phyloP scores from a whole-genome alignment of 23 tunicate species.

The Halocynthia aurantium region DNA sequence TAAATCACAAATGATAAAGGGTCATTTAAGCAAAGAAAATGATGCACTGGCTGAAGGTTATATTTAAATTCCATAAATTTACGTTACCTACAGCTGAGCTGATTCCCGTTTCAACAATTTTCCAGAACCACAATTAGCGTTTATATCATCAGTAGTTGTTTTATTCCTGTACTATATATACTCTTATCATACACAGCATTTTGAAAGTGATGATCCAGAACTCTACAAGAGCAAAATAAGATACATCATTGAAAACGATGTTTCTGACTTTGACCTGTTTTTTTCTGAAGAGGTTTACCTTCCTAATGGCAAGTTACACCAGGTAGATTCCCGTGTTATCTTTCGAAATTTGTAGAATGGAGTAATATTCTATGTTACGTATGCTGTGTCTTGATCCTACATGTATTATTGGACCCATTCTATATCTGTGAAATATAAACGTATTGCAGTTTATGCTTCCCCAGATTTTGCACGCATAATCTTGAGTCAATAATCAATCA shows the following conservation, averaged over 20 bases:
- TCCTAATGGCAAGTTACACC: constrained; percentile 19
- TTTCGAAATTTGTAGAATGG: background rate
- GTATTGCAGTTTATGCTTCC: background rate
- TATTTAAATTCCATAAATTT: no score
- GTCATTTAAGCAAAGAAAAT: no score
- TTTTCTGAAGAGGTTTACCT: constrained; percentile 69
- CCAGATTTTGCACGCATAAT: background rate
- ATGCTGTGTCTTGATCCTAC: no score
- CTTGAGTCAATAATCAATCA: background rate
- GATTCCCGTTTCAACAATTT: no score
- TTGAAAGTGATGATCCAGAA: constrained; percentile 89
- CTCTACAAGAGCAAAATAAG: constrained; percentile 51
- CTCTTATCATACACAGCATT: constrained; percentile 37
- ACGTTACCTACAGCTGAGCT: no score
- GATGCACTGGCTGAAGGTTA: no score
- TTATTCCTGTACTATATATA: no score
- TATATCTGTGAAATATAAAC: background rate
- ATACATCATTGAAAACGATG: constrained; percentile 65
- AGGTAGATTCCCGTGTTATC: constrained; percentile 2
- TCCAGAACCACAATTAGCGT: no score
- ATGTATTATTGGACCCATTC: background rate
- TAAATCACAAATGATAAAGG: no score
- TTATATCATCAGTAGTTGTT: no score
- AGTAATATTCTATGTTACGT: background rate
- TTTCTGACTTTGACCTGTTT: constrained; percentile 57